Evolutionary conservation across 1,140 invertebrate genomes (phyloP).

Genomic region (Chelonus insularis): DNA sequence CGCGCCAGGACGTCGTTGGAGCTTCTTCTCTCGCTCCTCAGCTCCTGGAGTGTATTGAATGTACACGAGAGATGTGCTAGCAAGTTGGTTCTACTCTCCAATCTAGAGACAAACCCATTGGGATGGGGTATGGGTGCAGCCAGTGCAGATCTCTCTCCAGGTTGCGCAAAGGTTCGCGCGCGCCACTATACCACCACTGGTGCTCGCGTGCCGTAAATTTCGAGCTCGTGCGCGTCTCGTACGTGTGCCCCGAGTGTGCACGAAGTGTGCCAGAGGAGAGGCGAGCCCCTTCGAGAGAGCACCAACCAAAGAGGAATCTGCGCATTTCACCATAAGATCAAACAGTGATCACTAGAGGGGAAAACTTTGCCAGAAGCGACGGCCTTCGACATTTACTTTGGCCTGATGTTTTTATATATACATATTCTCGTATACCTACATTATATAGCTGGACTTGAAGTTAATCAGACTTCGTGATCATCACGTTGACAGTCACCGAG

Average conservation of each 20-base stretch:
- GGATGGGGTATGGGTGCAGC: conserved; percentile 42
- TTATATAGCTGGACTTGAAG: too few species aligned
- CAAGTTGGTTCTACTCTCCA: not conserved
- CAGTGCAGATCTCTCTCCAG: conserved; percentile 37
- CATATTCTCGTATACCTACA: too few species aligned
- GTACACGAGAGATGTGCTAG: not conserved
- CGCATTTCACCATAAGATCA: not conserved
- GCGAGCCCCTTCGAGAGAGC: conserved; percentile 19
- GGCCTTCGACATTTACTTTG: too few species aligned
- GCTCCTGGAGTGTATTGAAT: not conserved
- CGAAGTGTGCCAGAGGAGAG: conserved; percentile 47
- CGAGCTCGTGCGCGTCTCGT: conserved; percentile 54
- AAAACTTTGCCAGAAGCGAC: not conserved
- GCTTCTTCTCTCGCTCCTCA: not conserved
- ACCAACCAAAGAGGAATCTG: conserved; percentile 25
- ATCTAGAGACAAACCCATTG: conserved; percentile 3
- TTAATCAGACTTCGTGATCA: not conserved
- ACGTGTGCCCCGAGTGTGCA: conserved; percentile 47
- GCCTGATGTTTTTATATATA: not conserved
- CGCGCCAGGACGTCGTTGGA: conserved; percentile 8
- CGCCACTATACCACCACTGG: conserved; percentile 8
- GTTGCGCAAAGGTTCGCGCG: conserved; percentile 17
- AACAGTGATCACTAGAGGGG: not conserved
- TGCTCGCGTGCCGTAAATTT: conserved; percentile 59
- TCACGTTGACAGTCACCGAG: not conserved